Base-by-base conservation (phyloP, 2,113 vertebrate species). In the Emberiza fucata region DNA sequence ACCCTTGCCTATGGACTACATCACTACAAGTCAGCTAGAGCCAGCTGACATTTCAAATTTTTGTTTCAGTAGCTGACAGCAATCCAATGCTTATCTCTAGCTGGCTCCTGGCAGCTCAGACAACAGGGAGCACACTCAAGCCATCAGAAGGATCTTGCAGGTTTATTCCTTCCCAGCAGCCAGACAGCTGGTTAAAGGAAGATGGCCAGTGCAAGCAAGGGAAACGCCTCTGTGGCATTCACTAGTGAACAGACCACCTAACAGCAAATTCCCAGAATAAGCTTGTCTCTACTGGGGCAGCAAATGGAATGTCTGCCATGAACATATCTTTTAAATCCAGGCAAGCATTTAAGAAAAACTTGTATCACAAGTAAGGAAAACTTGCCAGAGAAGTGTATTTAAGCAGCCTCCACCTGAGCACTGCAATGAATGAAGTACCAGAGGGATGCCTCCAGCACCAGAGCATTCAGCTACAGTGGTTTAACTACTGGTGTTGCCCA, bases 101-200 rank as follows among this genome's bases (percentile, higher is more conserved):
- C 35, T 87, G 66, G 37, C 31, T 94, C 19, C 37, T 42, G 25
- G 54, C n/a, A 29, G 8, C 56, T 70, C 51, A 48, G 45, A 78
- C 72, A 51, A 76, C 72, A 80, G 6, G 19, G 39, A 89, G 83
- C 65, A 95, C 75, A 75, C 53, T 86, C 90, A 83, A 95, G 78
- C 71, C 83, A 64, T 73, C 39, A 70, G 51, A 84, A 92, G 27
- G 22, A 29, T 48, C 42, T 91, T 35, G 35, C 42, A 42, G 28
- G 57, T 78, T 95, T 86, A 61, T 47, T 77, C 31, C 78, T 79
- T 90, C 28, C n/a, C 72, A 88, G 56, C 54, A 92, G 60, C 24
- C 75, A 92, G 78, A 76, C 40, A 94, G 92, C 42, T 65, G 87
- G 81, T 79, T 90, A 83, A 77, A 88, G 81, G 76, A 94, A 94